Base-by-base conservation (phyloP, 2,888 invertebrate genomes). In the Gryllus longicercus region DNA sequence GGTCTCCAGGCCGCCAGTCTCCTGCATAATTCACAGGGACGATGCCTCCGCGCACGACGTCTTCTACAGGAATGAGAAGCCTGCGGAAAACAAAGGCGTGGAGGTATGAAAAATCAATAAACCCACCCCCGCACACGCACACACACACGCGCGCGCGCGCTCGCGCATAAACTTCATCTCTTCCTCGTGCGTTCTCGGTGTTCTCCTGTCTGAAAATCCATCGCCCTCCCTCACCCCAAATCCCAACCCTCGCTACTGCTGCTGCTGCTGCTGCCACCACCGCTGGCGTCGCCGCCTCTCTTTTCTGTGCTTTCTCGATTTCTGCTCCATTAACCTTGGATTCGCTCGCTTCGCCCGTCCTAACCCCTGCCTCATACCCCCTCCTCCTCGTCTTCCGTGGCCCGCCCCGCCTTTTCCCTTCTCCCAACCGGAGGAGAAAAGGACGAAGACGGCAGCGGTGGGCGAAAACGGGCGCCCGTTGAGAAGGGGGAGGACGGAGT, bases 261-360 rank as follows among this genome's bases (percentile, higher is more conserved):
- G 38, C 38, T 38, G 38, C 38, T 38, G 38, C 38, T 38, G 38
- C 25, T 4, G 25, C 38, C 38, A 8, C 38, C 38, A 38, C 38
- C 8, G 38, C 38, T 38, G 38, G 63, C 16, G 16, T 63, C 63
- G n/a, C 14, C n/a, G 63, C 63, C 16, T n/a, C 63, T 63, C 63
- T 63, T n/a, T 63, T 63, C 63, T n/a, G 63, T n/a, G 63, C 63
- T 63, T 63, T 63, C 63, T 63, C 63, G 63, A 63, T 63, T 63
- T 63, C 63, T 63, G 63, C 63, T 63, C 63, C 63, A 63, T 63
- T 63, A 63, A 63, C 63, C 63, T 63, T 63, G 63, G 63, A 63
- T 63, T 63, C 63, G 63, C n/a, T 14, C 38, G 38, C 38, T 38
- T 38, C 38, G 38, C 38, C 38, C 38, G 38, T 38, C 38, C 38